Conservation (phyloP, 2,797 vertebrate genomes). For the Pygocentrus nattereri region DNA sequence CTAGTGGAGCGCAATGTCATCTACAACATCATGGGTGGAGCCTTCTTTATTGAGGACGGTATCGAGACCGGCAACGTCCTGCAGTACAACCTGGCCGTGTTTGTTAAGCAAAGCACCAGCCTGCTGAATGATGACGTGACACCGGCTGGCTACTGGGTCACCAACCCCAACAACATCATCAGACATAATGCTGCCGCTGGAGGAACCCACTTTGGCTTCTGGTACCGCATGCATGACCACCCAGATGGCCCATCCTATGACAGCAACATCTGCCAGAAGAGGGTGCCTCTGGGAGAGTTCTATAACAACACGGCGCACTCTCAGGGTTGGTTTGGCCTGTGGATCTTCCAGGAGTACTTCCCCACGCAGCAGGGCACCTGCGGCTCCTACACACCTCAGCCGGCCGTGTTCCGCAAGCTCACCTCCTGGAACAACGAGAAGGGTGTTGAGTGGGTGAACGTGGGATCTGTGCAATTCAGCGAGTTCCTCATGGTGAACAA, state of each 20-base stretch:
- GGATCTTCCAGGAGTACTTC: conserved; percentile 87
- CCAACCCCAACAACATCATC: conserved; percentile 88
- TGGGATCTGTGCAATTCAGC: conserved; percentile 84
- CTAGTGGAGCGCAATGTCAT: conserved; percentile 88
- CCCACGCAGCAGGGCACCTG: conserved; percentile 80
- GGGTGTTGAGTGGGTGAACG: conserved; percentile 89
- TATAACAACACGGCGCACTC: conserved; percentile 90
- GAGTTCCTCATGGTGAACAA: conserved; percentile 86
- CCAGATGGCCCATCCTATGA: conserved; percentile 85
- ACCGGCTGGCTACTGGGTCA: conserved; percentile 89
- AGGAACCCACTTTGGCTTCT: conserved; percentile 90
- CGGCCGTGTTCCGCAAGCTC: conserved; percentile 80
- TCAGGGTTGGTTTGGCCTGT: conserved; percentile 90
- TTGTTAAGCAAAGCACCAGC: conserved; percentile 88
- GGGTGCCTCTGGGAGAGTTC: conserved; percentile 86
- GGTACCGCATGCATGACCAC: conserved; percentile 88
- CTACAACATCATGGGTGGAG: conserved; percentile 88
- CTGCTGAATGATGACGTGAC: conserved; percentile 91
- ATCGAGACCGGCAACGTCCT: conserved; percentile 87
- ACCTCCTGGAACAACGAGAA: conserved; percentile 91
- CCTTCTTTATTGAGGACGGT: conserved; percentile 91
- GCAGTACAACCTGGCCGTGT: conserved; percentile 88
- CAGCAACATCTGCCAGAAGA: conserved; percentile 81
- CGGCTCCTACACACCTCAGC: conserved; percentile 66
- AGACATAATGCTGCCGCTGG: conserved; percentile 86